These are phyloP conservation scores for Leucophenga varia DNA, from an alignment of 1,140 invertebrate species.

Conservation along the genomic window DNA sequence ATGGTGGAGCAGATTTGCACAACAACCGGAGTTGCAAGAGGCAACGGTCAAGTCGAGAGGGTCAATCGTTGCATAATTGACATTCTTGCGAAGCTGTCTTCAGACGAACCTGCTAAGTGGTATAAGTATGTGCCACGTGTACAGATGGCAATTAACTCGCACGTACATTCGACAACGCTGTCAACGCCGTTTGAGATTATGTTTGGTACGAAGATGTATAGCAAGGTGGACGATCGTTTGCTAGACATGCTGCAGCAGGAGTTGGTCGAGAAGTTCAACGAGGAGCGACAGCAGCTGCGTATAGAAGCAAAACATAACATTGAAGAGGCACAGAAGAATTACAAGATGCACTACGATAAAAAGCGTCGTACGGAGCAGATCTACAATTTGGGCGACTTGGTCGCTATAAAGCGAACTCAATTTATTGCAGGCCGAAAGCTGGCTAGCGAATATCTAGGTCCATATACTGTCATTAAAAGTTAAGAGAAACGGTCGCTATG, in stretches of 20 bases:
- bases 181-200: slow-evolving; percentile 46
- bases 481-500: slow-evolving; percentile 32
- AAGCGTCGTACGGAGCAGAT: slow-evolving; percentile 24
- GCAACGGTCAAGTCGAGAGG: slow-evolving; percentile 44
- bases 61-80: slow-evolving; percentile 34
- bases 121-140: slow-evolving; percentile 32
- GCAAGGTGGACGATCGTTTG: slow-evolving; percentile 26
- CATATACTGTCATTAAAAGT: slow-evolving; percentile 33
- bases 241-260: slow-evolving; percentile 35
- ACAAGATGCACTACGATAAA: slow-evolving; percentile 32
- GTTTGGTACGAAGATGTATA: slow-evolving; percentile 33
- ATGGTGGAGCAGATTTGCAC: slow-evolving; percentile 28
- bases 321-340: slow-evolving; percentile 47
- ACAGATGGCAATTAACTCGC: slow-evolving; percentile 39
- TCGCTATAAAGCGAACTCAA: slow-evolving; percentile 53
- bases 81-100: slow-evolving; percentile 34
- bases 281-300: slow-evolving; percentile 13
- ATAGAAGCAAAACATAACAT: slow-evolving; percentile 23
- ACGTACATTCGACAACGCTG: slow-evolving; percentile 36
- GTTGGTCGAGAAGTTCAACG: slow-evolving; percentile 18
- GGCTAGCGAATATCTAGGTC: slow-evolving; percentile 41
- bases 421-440: slow-evolving; percentile 41
- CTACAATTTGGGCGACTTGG: slow-evolving; percentile 44
- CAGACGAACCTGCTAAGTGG: slow-evolving; percentile 33
- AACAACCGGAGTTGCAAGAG: slow-evolving; percentile 38